A percentile compares a stretch with the other conserved stretches of the same genome.
Conservation (phyloP, 2,113 vertebrate species). For the Mastomys coucha region DNA sequence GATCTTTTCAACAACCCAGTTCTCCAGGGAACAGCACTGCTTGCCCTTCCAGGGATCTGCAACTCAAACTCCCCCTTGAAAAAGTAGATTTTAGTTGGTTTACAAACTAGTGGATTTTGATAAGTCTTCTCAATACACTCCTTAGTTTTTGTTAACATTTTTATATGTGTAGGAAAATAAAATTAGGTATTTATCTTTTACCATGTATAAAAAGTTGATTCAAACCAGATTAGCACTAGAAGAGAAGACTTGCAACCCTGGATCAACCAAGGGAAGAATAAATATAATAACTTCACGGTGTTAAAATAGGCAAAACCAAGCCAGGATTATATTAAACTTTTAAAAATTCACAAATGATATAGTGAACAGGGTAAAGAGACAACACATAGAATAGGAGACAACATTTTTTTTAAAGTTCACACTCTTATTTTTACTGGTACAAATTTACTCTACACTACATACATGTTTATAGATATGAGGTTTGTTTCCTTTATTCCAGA, state of each 20-base stretch:
- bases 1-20: background rate
- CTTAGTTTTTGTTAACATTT: background rate
- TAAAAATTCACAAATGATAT: background rate
- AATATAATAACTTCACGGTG: background rate
- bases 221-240: background rate
- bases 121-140: background rate
- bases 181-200: background rate
- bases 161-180: background rate
- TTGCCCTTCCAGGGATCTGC: background rate
- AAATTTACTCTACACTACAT: background rate
- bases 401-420: background rate
- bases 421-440: background rate
- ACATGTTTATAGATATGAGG: background rate
- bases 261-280: background rate
- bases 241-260: background rate
- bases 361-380: background rate
- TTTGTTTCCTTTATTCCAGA: constrained; percentile 9
- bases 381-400: background rate
- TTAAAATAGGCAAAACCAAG: background rate
- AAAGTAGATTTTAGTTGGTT: background rate
- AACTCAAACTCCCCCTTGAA: background rate
- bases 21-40: background rate
- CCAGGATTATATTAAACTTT: background rate
- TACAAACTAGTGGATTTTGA: background rate
- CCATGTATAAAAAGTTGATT: background rate